Evolutionary conservation across 2,797 vertebrate species (phyloP).

Genomic region (Potorous gilbertii): DNA sequence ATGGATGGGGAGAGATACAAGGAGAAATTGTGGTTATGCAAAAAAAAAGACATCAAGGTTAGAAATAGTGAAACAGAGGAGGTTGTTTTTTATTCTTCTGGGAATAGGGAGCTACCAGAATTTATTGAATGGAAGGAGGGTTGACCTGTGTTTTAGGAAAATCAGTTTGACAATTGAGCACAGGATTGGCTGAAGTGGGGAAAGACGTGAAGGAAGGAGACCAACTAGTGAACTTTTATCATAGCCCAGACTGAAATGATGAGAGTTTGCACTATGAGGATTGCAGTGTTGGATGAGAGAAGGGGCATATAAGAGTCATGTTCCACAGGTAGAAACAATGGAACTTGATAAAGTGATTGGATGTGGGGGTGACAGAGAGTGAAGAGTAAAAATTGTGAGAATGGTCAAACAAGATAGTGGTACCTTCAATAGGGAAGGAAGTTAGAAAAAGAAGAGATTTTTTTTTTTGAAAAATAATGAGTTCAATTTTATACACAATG

Average conservation of each 20-base stretch:
- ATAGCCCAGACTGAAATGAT: neutral
- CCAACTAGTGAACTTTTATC: neutral
- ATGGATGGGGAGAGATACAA: neutral
- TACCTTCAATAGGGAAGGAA: neutral
- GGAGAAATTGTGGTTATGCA: neutral
- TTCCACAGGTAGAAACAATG: neutral
- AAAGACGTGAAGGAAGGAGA: too few species aligned
- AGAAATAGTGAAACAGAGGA: neutral
- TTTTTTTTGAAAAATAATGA: neutral
- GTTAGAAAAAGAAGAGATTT: neutral
- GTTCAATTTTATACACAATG: neutral
- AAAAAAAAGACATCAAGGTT: neutral
- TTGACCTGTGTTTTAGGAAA: neutral
- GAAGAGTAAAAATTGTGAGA: neutral
- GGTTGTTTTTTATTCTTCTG: neutral
- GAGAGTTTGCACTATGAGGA: neutral
- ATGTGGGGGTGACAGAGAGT: neutral
- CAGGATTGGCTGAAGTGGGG: neutral
- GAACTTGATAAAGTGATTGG: neutral
- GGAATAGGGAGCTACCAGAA: neutral
- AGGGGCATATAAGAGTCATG: neutral
- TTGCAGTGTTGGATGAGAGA: neutral
- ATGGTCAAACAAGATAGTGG: neutral
- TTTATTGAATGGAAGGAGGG: neutral
- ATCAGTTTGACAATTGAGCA: neutral